Percentiles rank a stretch among this genome's conserved stretches.
phyloP scores from a whole-genome alignment of 2,797 vertebrate species.

The Lacerta viridis region DNA sequence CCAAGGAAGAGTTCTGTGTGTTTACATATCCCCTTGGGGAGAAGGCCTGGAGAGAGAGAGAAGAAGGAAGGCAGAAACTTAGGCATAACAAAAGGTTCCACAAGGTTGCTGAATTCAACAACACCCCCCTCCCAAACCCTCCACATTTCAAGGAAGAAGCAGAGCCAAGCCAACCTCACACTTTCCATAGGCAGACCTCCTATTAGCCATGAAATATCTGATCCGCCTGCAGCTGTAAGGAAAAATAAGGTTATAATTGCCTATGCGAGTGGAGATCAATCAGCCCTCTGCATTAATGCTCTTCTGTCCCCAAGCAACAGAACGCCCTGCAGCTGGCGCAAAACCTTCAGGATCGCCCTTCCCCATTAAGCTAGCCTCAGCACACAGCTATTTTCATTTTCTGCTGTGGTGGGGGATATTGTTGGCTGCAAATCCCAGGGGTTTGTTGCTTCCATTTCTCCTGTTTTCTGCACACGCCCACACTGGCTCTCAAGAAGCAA shows the following conservation, averaged over 20 bases:
- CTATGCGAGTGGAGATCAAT: slow-evolving; percentile 8
- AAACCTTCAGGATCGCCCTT: background rate
- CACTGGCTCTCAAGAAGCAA: background rate
- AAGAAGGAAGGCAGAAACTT: background rate
- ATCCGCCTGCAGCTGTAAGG: slow-evolving; percentile 45
- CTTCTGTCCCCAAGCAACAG: slow-evolving; percentile 26
- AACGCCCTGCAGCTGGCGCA: slow-evolving; percentile 14
- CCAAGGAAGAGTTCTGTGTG: background rate
- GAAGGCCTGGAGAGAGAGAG: slow-evolving; percentile 48
- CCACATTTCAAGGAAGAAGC: background rate
- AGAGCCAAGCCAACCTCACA: background rate
- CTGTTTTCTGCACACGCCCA: slow-evolving; percentile 10
- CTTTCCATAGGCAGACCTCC: background rate
- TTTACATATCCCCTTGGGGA: slow-evolving; percentile 41
- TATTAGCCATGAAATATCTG: background rate
- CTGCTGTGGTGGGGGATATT: background rate
- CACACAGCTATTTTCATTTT: background rate
- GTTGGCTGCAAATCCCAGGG: background rate
- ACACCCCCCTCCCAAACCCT: background rate
- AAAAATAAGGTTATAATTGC: background rate
- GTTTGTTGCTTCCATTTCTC: background rate
- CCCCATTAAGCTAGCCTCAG: background rate
- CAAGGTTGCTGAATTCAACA: background rate
- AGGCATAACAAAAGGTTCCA: background rate
- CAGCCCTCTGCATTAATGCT: slow-evolving; percentile 16